phyloP scores from a whole-genome alignment of 1,140 invertebrate genomes.

The Hycleus phaleratus region DNA sequence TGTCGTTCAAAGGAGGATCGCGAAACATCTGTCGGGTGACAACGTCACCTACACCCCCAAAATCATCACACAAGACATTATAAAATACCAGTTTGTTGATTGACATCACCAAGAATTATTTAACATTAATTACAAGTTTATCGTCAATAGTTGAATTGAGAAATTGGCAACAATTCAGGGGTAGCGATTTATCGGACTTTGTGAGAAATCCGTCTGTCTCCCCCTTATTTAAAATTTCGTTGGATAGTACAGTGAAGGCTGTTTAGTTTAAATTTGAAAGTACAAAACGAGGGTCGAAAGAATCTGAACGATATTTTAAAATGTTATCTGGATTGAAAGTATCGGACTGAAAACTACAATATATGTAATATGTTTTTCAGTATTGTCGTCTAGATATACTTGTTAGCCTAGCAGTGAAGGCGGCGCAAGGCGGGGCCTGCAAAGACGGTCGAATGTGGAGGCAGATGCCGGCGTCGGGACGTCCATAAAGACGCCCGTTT shows the following conservation, averaged over 20 bases:
- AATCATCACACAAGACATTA: background rate
- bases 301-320: constrained; percentile 27
- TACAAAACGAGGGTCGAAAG: constrained; percentile 1
- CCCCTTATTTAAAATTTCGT: too few relatives aligned
- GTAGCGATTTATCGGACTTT: too few relatives aligned
- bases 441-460: constrained; percentile 20
- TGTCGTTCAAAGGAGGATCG: constrained; percentile 26
- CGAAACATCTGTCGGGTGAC: constrained; percentile 3
- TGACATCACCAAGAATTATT: too few relatives aligned
- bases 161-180: too few relatives aligned
- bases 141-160: too few relatives aligned
- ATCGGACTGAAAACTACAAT: background rate
- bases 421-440: constrained; percentile 23
- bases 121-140: too few relatives aligned
- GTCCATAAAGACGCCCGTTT: constrained; percentile 13
- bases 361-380: background rate
- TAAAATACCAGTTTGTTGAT: too few relatives aligned
- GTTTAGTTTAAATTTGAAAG: too few relatives aligned
- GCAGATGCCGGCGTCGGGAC: constrained; percentile 11
- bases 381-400: constrained; percentile 16
- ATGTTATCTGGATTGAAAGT: constrained; percentile 24
- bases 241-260: too few relatives aligned
- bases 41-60: background rate
- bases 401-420: constrained; percentile 24
- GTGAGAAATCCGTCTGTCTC: too few relatives aligned